Evolutionary conservation across 2,113 vertebrate genomes (phyloP), one percentile per base, ranked within the genome.

Genomic region (Halcyon malimbica): DNA sequence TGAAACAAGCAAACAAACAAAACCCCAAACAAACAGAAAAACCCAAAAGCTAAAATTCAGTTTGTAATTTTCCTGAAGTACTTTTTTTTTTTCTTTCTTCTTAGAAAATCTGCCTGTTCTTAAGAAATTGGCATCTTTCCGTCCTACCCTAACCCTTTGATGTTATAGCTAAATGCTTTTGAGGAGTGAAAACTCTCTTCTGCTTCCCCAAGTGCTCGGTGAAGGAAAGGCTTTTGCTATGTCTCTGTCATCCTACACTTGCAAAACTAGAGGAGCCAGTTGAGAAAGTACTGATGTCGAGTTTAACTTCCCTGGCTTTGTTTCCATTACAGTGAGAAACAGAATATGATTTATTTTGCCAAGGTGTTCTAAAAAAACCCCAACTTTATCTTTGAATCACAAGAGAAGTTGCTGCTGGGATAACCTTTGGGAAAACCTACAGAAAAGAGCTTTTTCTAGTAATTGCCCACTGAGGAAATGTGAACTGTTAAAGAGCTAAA

Each of bases 381-480:
- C 76, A 5, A 78, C 42, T 87, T 92, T 57, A 81, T 63, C 37
- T 59, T 35, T 84, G 53, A 89, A 48, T 95, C 90, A 89, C 64
- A 81, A 83, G 46, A 87, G 84, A 19, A 53, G 56, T 88, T 77
- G 71, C 93, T 96, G 65, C 96, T 95, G 92, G 87, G 84, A 88
- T 97, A 98, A 97, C 92, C 87, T 96, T 96, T 11, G 78, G 96
- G 81, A 92, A 96, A 96, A 92, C 93, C 91, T 93, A 90, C 93
- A 89, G 94, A 95, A 89, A 93, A 91, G 70, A 96, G 67, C 35
- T 64, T 74, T 96, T 94, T 92, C 94, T 95, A 90, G 48, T 87
- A 94, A 89, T 93, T 97, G 83, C 97, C 92, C 95, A 96, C 97
- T 50, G 81, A 97, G 97, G 90, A 97, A 96, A 98, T 96, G 87